phyloP scores from a whole-genome alignment of 2,113 vertebrate species.

The Raphicerus campestris region DNA sequence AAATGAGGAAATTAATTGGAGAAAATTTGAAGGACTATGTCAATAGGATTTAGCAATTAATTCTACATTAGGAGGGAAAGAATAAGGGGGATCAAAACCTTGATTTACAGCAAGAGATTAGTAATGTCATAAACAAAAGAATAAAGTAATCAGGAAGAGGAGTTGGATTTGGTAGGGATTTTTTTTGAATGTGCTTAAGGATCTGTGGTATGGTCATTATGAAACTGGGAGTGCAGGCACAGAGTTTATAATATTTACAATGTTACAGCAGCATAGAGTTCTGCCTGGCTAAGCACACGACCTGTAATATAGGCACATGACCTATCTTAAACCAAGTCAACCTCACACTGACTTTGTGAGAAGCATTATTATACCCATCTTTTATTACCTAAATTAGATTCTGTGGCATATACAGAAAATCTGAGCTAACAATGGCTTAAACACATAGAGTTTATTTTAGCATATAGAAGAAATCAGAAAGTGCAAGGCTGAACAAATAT shows the following conservation, averaged over 20 bases:
- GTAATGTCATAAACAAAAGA: background rate
- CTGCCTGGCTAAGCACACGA: background rate
- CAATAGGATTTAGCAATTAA: background rate
- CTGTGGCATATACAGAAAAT: background rate
- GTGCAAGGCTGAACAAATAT: background rate
- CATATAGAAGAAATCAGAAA: background rate
- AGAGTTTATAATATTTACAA: background rate
- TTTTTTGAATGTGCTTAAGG: background rate
- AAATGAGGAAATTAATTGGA: background rate
- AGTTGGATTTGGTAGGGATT: background rate
- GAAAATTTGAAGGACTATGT: background rate
- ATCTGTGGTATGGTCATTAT: background rate
- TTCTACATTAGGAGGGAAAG: background rate
- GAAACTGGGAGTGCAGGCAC: background rate
- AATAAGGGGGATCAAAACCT: background rate
- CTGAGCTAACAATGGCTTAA: background rate
- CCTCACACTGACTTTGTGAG: background rate
- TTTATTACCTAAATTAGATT: constrained; percentile 18
- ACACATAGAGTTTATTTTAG: background rate
- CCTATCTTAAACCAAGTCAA: background rate
- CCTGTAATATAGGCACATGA: background rate
- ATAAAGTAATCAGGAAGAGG: background rate
- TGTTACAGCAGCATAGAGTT: background rate
- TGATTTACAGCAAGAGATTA: background rate
- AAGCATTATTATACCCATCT: background rate